A percentile compares a stretch with the other conserved stretches of the same genome.
phyloP scores from a whole-genome alignment of 2,888 invertebrate species.

The Agrochola macilenta region DNA sequence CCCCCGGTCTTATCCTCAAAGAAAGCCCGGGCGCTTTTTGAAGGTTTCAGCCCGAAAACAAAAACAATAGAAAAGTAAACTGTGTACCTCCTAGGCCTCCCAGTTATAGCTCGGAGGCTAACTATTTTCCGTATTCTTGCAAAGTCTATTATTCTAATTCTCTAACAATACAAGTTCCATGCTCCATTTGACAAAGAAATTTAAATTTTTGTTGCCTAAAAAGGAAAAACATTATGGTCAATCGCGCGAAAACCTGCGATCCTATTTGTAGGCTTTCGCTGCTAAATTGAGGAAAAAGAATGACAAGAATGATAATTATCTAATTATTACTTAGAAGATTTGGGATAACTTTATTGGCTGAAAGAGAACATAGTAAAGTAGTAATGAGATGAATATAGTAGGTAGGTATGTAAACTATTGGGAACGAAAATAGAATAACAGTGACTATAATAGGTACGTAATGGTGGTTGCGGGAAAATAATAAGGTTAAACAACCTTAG shows the following conservation, averaged over 20 bases:
- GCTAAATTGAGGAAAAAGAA: constrained; percentile 12
- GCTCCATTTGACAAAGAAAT: constrained; percentile 52
- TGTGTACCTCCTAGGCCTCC: neutral
- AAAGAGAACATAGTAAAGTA: neutral
- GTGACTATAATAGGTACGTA: too few species aligned
- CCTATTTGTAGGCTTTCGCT: constrained; percentile 8
- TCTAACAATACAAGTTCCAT: constrained; percentile 19
- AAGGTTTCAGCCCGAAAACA: too few species aligned
- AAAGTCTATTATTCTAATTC: constrained; percentile 15
- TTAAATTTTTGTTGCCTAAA: constrained; percentile 25
- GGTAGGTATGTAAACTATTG: neutral
- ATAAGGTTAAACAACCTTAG: too few species aligned
- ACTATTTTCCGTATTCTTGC: neutral
- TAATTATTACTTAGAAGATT: neutral
- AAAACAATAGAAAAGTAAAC: too few species aligned
- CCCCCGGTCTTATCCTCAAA: too few species aligned
- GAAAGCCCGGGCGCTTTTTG: too few species aligned
- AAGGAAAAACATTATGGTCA: constrained; percentile 1
- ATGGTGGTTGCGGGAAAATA: neutral
- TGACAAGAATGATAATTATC: neutral
- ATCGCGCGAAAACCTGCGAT: constrained; percentile 16
- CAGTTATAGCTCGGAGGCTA: neutral
- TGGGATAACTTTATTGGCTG: neutral
- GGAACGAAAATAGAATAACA: neutral
- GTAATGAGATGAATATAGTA: neutral